phyloP scores from a whole-genome alignment of 2,113 vertebrate species.

The Gallinago media region DNA sequence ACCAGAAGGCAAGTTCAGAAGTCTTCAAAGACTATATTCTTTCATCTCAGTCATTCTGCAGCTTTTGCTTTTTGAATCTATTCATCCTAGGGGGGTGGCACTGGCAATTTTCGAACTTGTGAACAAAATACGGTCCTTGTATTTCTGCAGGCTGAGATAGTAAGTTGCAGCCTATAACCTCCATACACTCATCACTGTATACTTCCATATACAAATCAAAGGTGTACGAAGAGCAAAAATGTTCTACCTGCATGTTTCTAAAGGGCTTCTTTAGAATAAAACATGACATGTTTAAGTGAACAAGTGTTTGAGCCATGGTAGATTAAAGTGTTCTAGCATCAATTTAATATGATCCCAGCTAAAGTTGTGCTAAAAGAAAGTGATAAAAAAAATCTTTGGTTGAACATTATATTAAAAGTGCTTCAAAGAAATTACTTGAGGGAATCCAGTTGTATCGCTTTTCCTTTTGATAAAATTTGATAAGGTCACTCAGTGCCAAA shows the following conservation, averaged over 20 bases:
- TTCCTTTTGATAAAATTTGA: constrained; percentile 20
- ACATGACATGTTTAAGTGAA: background rate
- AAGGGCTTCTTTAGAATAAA: background rate
- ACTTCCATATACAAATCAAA: background rate
- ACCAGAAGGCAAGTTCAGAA: background rate
- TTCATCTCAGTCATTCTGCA: background rate
- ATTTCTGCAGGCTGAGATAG: background rate
- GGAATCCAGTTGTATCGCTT: background rate
- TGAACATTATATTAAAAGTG: background rate
- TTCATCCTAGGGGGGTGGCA: background rate
- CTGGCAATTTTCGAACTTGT: background rate
- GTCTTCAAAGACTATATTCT: background rate
- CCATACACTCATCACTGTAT: background rate
- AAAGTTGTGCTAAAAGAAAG: background rate
- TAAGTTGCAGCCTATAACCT: background rate
- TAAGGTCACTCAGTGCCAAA: background rate
- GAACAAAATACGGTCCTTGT: background rate
- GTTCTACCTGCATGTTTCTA: background rate
- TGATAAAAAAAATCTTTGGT: background rate
- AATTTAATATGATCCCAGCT: background rate
- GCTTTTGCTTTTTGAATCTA: background rate
- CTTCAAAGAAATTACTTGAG: background rate
- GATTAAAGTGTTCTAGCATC: background rate
- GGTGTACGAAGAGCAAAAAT: background rate
- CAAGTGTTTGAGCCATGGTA: background rate